phyloP scores from a whole-genome alignment of 2,888 invertebrate genomes.

The Cryptus armator region DNA sequence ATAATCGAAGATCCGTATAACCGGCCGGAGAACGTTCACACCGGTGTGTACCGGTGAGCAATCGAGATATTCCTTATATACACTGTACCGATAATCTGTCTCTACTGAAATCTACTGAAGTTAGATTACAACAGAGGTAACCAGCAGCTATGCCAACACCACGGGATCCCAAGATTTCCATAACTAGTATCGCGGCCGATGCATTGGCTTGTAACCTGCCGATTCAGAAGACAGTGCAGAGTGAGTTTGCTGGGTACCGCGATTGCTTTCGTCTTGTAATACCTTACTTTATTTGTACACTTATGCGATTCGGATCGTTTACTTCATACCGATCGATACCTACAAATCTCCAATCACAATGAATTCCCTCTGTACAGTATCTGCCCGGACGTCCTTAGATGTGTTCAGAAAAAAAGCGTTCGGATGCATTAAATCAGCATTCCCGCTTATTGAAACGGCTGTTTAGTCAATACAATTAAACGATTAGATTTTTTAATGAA shows the following conservation, averaged over 20 bases:
- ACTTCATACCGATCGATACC: neutral
- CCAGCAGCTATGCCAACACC: constrained; percentile 6
- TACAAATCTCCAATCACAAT: neutral
- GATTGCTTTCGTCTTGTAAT: constrained; percentile 20
- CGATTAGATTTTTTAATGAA: too few species aligned
- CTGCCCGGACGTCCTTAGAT: neutral
- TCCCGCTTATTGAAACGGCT: too few species aligned
- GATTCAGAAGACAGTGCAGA: constrained; percentile 12
- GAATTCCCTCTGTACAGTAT: neutral
- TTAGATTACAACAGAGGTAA: constrained; percentile 14
- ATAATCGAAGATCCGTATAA: constrained; percentile 48
- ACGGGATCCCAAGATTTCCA: constrained; percentile 57
- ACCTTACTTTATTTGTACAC: neutral
- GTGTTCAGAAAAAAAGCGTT: neutral
- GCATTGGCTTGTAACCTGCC: constrained; percentile 17
- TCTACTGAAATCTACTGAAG: neutral
- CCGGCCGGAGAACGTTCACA: constrained; percentile 39
- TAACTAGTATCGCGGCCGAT: constrained; percentile 59
- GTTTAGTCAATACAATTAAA: too few species aligned
- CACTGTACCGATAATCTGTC: neutral
- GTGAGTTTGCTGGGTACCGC: constrained; percentile 3
- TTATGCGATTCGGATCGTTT: neutral
- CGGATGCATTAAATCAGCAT: too few species aligned
- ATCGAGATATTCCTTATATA: constrained; percentile 14
- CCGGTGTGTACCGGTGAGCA: constrained; percentile 16